Evolutionary conservation across 1,140 invertebrate species (phyloP), one percentile per base, ranked within the genome.

Genomic region (Steinernema khuongi): DNA sequence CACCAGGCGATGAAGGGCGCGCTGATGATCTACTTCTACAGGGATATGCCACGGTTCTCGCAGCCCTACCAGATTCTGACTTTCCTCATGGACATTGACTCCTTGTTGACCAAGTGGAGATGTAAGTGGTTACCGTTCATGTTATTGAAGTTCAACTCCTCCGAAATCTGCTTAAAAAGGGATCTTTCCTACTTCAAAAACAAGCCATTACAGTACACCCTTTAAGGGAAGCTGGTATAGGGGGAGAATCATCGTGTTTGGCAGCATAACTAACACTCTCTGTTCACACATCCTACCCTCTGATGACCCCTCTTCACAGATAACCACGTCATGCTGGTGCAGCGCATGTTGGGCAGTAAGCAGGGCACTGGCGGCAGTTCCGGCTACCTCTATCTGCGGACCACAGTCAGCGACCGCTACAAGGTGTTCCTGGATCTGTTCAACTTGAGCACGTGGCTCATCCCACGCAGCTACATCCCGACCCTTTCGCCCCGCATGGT

Each of bases 261-360:
- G n/a, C n/a, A n/a, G n/a, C n/a, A n/a, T n/a, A n/a, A n/a, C n/a
- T n/a, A n/a, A 67, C 43, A 28, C 67, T 19, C 26, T 50, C 7
- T 29, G 4, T 18, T 73, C 31, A 77, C 28, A 71, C 4, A 17
- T 19, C 18, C 19, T 43, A 70, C 7, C 0, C 28, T 17, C 17
- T 14, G 30, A 60, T 72, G 1, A 18, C 68, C 26, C 17, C 28
- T 26, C 50, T 41, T 19, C 71, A 73, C 81, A 98, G 96, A 97
- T 86, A 98, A 97, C 87, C 96, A 99, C 85, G 92, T 98, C 26
- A 90, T 96, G 78, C 92, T 99, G 91, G 96, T 98, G n/a, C 95
- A 98, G 86, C 89, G 96, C 84, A 98, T 99, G 95, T 94, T 99
- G 79, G 96, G 96, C 4, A 94, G 93, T 1, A 93, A 95, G 84